Percentiles rank a stretch among this genome's conserved stretches.
Evolutionary conservation across 2,797 vertebrate genomes (phyloP).

Genomic region (Synaphobranchus kaupii): DNA sequence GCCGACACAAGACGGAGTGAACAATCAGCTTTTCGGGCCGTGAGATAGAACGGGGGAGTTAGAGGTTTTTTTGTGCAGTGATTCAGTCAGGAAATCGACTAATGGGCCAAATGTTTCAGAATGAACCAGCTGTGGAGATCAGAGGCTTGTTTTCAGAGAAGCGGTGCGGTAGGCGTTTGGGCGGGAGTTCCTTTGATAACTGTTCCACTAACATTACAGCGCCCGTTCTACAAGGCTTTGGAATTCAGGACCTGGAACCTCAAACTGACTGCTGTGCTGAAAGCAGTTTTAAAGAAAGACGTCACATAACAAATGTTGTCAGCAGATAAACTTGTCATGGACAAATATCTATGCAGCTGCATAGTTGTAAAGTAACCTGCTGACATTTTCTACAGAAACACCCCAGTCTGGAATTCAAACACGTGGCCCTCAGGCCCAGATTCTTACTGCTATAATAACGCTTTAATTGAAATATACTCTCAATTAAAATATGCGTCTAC

Average conservation of each 20-base stretch:
- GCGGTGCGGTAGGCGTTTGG: neutral
- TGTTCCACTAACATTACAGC: neutral
- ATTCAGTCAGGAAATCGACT: no score
- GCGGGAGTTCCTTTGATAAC: neutral
- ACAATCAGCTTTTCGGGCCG: neutral
- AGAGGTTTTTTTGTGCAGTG: no score
- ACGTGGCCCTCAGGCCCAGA: neutral
- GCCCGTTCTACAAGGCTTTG: neutral
- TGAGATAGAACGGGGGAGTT: no score
- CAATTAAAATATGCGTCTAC: neutral
- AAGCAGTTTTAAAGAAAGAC: neutral
- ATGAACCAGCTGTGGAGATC: neutral
- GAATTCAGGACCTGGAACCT: neutral
- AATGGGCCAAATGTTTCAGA: neutral
- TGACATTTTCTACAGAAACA: neutral
- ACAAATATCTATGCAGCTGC: neutral
- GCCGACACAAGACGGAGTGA: neutral
- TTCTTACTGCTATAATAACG: neutral
- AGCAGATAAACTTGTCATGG: neutral
- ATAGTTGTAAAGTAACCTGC: neutral
- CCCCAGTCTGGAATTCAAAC: neutral
- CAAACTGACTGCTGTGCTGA: neutral
- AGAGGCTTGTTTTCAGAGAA: neutral
- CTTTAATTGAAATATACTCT: neutral
- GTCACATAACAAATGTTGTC: neutral